These are phyloP conservation scores for Drosophila arizonae DNA, from an alignment of 1,140 invertebrate species.

Conservation along the genomic window DNA sequence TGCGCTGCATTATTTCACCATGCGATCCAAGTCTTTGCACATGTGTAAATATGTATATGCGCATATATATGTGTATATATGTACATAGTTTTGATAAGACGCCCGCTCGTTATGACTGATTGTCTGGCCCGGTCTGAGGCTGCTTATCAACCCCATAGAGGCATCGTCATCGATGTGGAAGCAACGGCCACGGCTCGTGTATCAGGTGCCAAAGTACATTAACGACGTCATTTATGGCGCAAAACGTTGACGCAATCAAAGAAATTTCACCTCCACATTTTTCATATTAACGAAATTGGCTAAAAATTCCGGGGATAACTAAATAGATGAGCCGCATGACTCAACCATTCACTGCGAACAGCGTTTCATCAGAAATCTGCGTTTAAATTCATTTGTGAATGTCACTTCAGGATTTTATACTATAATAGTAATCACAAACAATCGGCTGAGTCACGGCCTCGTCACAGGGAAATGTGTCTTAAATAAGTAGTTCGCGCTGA, in stretches of 20 bases:
- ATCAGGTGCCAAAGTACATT: conserved; percentile 56
- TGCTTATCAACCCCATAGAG: conserved; percentile 53
- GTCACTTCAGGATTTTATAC: conserved; percentile 1
- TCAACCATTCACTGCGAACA: neutral
- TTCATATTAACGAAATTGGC: conserved; percentile 1
- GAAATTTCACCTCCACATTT: too few relatives aligned
- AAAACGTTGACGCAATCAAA: conserved; percentile 49
- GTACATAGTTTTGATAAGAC: conserved; percentile 48
- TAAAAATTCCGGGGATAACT: neutral
- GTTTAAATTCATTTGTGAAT: neutral
- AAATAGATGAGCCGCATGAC: conserved; percentile 2
- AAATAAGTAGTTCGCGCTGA: neutral
- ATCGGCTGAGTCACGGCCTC: neutral
- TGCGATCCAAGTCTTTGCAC: conserved; percentile 38
- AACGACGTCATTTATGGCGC: conserved; percentile 54
- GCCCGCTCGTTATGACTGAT: conserved; percentile 65
- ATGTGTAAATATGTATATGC: neutral
- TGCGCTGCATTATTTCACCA: conserved; percentile 72
- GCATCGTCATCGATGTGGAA: conserved; percentile 30
- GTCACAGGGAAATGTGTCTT: conserved; percentile 18
- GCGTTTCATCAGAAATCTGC: neutral
- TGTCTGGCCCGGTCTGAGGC: conserved; percentile 55
- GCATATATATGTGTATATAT: neutral
- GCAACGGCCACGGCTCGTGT: conserved; percentile 28
- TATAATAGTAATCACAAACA: neutral